Conservation (phyloP, 2,888 invertebrate genomes). For the Cataglyphis albicans region DNA sequence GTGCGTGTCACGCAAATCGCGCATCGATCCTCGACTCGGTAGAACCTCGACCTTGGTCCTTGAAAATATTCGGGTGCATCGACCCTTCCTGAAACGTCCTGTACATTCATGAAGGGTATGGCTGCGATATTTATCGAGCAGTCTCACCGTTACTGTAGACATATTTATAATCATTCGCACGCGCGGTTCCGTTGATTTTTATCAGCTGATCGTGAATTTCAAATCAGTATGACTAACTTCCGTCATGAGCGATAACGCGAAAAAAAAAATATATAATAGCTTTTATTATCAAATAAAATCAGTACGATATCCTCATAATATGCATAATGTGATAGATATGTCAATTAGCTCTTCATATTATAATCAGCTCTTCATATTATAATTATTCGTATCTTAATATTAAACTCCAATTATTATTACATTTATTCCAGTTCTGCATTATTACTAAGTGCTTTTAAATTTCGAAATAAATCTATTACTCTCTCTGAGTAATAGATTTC, state of each 20-base stretch:
- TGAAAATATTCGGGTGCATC: slow-evolving; percentile 70
- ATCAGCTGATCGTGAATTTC: slow-evolving; percentile 36
- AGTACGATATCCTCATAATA: neutral
- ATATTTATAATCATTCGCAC: slow-evolving; percentile 33
- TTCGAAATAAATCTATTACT: neutral
- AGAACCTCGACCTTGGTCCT: slow-evolving; percentile 84
- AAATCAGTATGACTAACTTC: slow-evolving; percentile 2
- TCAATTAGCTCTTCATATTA: neutral
- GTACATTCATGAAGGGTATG: slow-evolving; percentile 29
- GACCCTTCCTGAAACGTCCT: slow-evolving; percentile 66
- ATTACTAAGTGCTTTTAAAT: neutral
- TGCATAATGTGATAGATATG: neutral
- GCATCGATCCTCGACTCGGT: slow-evolving; percentile 77
- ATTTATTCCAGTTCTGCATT: neutral
- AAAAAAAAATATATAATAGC: neutral
- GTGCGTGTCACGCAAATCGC: slow-evolving; percentile 55
- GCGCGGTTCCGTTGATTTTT: slow-evolving; percentile 25
- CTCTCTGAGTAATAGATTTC: neutral
- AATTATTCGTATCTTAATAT: neutral
- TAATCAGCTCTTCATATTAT: slow-evolving; percentile 3
- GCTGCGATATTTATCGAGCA: slow-evolving; percentile 63
- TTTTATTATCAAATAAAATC: neutral
- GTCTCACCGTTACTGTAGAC: slow-evolving; percentile 49
- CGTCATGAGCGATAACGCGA: neutral
- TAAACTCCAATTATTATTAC: neutral